Conservation (phyloP, 2,888 invertebrate species). For the Hirudinaria manillensis region DNA sequence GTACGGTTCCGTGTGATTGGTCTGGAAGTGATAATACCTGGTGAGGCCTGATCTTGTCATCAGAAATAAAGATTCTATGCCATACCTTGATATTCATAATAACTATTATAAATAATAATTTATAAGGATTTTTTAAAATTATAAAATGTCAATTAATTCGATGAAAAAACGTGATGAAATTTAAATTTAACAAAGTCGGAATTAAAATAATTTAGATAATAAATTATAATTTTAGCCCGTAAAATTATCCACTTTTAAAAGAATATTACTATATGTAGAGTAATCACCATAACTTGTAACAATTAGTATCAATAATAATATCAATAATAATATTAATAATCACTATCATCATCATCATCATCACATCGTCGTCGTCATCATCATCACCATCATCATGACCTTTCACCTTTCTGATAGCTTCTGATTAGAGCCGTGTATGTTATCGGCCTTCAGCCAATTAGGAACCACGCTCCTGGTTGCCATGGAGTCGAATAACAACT, state of each 20-base stretch:
- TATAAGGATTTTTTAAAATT: not conserved
- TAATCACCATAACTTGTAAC: not conserved
- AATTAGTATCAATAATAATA: not conserved
- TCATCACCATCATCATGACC: not conserved
- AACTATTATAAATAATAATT: not conserved
- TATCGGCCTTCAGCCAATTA: conserved; percentile 23
- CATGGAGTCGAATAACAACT: conserved; percentile 21
- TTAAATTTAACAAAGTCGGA: no score
- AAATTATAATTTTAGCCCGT: no score
- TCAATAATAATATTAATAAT: not conserved
- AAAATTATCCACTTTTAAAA: no score
- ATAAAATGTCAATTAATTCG: no score
- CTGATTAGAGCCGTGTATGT: conserved; percentile 6
- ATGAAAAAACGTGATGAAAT: no score
- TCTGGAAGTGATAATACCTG: conserved; percentile 23
- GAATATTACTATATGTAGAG: no score
- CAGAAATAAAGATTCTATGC: conserved; percentile 13
- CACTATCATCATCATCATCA: not conserved
- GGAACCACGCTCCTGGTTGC: conserved; percentile 19
- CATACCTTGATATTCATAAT: not conserved
- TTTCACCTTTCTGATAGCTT: conserved; percentile 2
- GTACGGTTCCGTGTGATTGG: not conserved
- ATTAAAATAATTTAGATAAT: no score
- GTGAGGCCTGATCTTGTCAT: conserved; percentile 25
- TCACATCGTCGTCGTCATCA: not conserved